Evolutionary conservation across 2,888 invertebrate species (phyloP).

Genomic region (Diarsia rubi): DNA sequence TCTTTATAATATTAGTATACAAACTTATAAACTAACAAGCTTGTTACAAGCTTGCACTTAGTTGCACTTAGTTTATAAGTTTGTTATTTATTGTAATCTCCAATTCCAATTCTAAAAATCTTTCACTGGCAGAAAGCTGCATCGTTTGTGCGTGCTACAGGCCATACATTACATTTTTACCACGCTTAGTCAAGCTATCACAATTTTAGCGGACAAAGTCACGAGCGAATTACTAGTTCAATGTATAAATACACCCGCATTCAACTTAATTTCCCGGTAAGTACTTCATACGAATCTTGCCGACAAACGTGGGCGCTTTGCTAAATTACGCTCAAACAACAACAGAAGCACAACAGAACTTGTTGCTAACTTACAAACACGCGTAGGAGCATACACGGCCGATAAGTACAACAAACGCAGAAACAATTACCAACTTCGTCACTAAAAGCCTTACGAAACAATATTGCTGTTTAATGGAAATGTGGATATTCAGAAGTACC

Average conservation of each 20-base stretch:
- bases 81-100: too few relatives aligned
- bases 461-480: not conserved
- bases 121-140: too few relatives aligned
- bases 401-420: conserved; percentile 23
- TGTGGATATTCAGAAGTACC: conserved; percentile 18
- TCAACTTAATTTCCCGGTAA: not conserved
- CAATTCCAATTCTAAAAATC: too few relatives aligned
- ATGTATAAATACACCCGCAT: not conserved
- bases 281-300: not conserved
- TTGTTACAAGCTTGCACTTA: too few relatives aligned
- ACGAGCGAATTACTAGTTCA: too few relatives aligned
- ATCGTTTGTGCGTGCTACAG: too few relatives aligned
- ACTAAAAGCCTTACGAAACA: conserved; percentile 11
- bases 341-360: conserved; percentile 28
- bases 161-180: too few relatives aligned
- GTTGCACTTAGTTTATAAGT: too few relatives aligned
- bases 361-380: conserved; percentile 8
- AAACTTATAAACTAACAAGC: too few relatives aligned
- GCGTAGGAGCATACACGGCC: conserved; percentile 20
- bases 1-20: too few relatives aligned
- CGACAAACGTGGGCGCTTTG: not conserved
- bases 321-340: conserved; percentile 35
- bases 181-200: too few relatives aligned
- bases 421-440: conserved; percentile 44
- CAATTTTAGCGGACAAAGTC: too few relatives aligned